Percentiles rank a stretch among this genome's conserved stretches.
These are phyloP conservation scores for Trichogramma dendrolimi DNA, from an alignment of 2,888 invertebrate genomes.

Conservation along the genomic window DNA sequence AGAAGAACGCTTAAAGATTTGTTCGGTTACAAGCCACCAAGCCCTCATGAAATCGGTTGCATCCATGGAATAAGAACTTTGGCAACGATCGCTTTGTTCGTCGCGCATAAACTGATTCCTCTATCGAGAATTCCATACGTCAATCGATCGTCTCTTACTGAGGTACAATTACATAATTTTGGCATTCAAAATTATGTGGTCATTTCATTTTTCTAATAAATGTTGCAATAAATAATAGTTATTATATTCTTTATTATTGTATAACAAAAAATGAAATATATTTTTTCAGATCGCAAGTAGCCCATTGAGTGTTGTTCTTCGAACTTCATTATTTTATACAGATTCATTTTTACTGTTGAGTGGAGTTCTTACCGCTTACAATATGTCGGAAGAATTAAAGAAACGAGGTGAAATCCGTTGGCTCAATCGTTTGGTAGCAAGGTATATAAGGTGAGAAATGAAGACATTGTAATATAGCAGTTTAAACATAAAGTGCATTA, in stretches of 20 bases:
- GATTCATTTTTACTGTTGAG: slow-evolving; percentile 67
- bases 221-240: background rate
- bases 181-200: background rate
- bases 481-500: slow-evolving; percentile 5
- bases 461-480: slow-evolving; percentile 6
- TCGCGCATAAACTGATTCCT: slow-evolving; percentile 66
- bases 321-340: slow-evolving; percentile 64
- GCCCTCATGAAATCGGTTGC: slow-evolving; percentile 58
- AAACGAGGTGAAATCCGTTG: slow-evolving; percentile 57
- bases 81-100: slow-evolving; percentile 61
- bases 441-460: slow-evolving; percentile 59
- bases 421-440: slow-evolving; percentile 58
- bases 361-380: slow-evolving; percentile 63
- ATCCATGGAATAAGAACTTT: slow-evolving; percentile 69
- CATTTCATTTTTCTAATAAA: background rate
- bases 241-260: background rate
- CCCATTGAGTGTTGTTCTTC: slow-evolving; percentile 60
- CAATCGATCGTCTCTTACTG: slow-evolving; percentile 60
- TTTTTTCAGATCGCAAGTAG: slow-evolving; percentile 56
- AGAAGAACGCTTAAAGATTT: slow-evolving; percentile 61
- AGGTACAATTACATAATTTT: slow-evolving; percentile 50
- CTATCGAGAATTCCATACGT: slow-evolving; percentile 62
- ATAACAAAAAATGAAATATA: slow-evolving; percentile 27
- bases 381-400: slow-evolving; percentile 57
- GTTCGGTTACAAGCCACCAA: slow-evolving; percentile 53